phyloP scores from a whole-genome alignment of 2,113 vertebrate genomes.

The Mustelus asterias region DNA sequence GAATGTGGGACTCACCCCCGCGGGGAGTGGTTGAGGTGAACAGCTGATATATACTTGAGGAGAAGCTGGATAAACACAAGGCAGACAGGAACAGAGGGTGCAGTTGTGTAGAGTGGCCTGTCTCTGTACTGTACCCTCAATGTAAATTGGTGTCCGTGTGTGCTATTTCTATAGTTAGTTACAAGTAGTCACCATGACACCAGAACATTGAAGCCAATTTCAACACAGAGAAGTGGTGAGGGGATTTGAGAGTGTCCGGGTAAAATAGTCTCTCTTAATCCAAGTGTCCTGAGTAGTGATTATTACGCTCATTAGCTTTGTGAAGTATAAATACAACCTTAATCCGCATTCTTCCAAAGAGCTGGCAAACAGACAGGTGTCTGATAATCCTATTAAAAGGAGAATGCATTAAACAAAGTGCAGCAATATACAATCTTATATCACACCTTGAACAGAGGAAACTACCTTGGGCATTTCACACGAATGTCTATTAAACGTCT shows the following conservation, averaged over 20 bases:
- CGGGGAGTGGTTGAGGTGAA: too few relatives aligned
- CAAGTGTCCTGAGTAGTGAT: background rate
- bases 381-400: background rate
- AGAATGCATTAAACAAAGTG: background rate
- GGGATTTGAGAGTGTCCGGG: background rate
- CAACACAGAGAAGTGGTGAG: background rate
- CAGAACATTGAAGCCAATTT: background rate
- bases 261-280: background rate
- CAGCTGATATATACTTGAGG: too few relatives aligned
- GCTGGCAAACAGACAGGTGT: background rate
- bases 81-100: too few relatives aligned
- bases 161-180: too few relatives aligned
- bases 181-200: too few relatives aligned
- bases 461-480: background rate
- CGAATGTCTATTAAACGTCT: background rate
- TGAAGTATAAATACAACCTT: background rate
- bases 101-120: too few relatives aligned
- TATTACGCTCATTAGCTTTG: background rate
- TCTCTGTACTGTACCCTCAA: too few relatives aligned
- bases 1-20: too few relatives aligned
- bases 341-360: background rate
- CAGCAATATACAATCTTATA: background rate
- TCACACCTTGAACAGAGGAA: background rate
- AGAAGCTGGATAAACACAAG: too few relatives aligned
- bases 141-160: too few relatives aligned